Base-by-base conservation (phyloP, 2,888 invertebrate species). In the Trissolcus japonicus region DNA sequence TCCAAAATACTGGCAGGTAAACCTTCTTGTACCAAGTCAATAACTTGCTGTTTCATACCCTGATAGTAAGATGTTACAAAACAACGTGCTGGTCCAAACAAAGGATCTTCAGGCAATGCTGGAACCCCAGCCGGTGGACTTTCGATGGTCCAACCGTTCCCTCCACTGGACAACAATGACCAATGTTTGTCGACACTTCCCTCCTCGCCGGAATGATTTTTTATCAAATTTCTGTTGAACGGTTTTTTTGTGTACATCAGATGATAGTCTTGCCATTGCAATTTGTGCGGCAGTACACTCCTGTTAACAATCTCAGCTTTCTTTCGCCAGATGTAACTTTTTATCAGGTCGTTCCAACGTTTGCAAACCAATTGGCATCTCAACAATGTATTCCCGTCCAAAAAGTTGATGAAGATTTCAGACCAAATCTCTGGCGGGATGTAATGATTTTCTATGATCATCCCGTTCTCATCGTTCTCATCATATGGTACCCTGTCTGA, bases 11-110 rank as follows among this genome's bases (percentile, higher is more conserved):
- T 81, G 13, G 81, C 78, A 19, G 87, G 79, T 19, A 90, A 81
- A n/a, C 90, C 90, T 80, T 89, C 88, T 7, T 82, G 74, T 3
- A 84, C 46, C 9, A 92, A 83, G 80, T 90, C 83, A 51, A 92
- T 86, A 7, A 83, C 80, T 86, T 93, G 92, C 16, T 82, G 48
- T 85, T 92, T 92, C 13, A 71, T 80, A 80, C 91, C 91, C 6
- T 75, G 75, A 2, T 79, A 48, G 82, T 87, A 92, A 1, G 92
- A 92, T 14, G 92, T 92, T 1, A 89, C 91, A 86, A 92, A 92
- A 83, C 92, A 92, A 7, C 86, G 86, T 56, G 85, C 82, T 1
- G 87, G 88, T 68, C 88, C 84, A 79, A 91, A 90, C 14, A 90
- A 88, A 11, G 89, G 87, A 50, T 89, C 86, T 40, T 74, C 40